Evolutionary conservation across 2,888 invertebrate genomes (phyloP).

Genomic region (Anthrax anthrax): DNA sequence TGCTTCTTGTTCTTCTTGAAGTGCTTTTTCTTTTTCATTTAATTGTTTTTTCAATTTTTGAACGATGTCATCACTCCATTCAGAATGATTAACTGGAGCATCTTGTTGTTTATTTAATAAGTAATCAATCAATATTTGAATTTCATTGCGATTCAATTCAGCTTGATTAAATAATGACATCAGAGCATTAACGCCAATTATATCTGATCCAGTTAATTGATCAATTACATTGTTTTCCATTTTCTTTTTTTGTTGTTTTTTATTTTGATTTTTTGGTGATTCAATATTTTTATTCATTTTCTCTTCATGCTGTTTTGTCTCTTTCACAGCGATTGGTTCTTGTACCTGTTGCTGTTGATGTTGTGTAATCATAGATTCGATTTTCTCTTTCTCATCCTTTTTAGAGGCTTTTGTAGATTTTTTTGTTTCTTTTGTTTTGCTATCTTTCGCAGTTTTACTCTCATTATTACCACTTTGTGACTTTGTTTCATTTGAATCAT

Average conservation of each 20-base stretch:
- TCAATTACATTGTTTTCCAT: constrained; percentile 37
- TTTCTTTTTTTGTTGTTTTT: constrained; percentile 37
- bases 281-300: constrained; percentile 17
- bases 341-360: constrained; percentile 14
- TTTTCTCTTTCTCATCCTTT: constrained; percentile 13
- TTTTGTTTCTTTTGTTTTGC: constrained; percentile 19
- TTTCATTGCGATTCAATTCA: constrained; percentile 70
- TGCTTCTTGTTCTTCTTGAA: constrained; percentile 60
- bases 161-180: constrained; percentile 65
- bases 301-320: constrained; percentile 20
- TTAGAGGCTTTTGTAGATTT: background rate
- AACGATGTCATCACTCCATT: constrained; percentile 82
- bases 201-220: constrained; percentile 48
- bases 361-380: constrained; percentile 15
- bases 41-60: constrained; percentile 77
- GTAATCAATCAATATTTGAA: constrained; percentile 78
- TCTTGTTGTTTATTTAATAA: constrained; percentile 79
- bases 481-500: constrained; percentile 19
- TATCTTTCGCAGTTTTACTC: constrained; percentile 19
- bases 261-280: constrained; percentile 25
- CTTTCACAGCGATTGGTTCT: constrained; percentile 20
- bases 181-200: constrained; percentile 51
- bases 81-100: constrained; percentile 54
- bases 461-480: constrained; percentile 18
- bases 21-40: constrained; percentile 68